Percentiles rank a stretch among this genome's conserved stretches.
Evolutionary conservation across 2,797 vertebrate genomes (phyloP).

Genomic region (Oreonectes daqikongensis): DNA sequence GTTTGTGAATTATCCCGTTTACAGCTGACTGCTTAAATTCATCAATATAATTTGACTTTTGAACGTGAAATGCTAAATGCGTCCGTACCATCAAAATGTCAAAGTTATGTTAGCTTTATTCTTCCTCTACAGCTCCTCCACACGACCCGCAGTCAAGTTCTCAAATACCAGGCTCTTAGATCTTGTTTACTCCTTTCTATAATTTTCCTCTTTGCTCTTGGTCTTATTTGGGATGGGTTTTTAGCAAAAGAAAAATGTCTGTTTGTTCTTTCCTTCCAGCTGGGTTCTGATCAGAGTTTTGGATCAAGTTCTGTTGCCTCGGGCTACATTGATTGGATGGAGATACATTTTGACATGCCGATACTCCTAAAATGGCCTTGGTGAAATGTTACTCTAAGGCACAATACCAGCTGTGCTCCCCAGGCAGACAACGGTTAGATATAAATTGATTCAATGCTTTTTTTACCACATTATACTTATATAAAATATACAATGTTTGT

Average conservation of each 20-base stretch:
- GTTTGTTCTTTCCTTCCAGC: slow-evolving; percentile 33
- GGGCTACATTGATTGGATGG: slow-evolving; percentile 36
- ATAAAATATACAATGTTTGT: not conserved
- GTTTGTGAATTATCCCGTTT: slow-evolving; percentile 61
- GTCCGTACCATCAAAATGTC: slow-evolving; percentile 70
- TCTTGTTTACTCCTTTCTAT: slow-evolving; percentile 47
- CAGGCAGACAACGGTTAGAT: slow-evolving; percentile 1
- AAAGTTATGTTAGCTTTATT: slow-evolving; percentile 43
- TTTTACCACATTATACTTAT: not conserved
- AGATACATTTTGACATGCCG: slow-evolving; percentile 40
- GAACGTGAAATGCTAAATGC: slow-evolving; percentile 59
- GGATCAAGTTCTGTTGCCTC: slow-evolving; percentile 44
- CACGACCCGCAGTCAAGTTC: not conserved
- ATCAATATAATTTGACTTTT: slow-evolving; percentile 73
- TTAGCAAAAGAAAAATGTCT: slow-evolving; percentile 7
- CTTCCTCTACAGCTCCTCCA: slow-evolving; percentile 21
- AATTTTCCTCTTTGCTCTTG: not conserved
- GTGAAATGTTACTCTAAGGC: slow-evolving; percentile 25
- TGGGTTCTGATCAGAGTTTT: slow-evolving; percentile 36
- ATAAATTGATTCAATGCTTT: slow-evolving; percentile 1
- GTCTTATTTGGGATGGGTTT: not conserved
- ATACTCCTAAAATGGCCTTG: slow-evolving; percentile 41
- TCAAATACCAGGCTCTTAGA: slow-evolving; percentile 38
- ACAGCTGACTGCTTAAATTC: slow-evolving; percentile 71
- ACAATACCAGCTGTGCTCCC: slow-evolving; percentile 22